These are phyloP conservation scores for Salticus scenicus DNA, from an alignment of 2,888 invertebrate genomes.

Conservation along the genomic window DNA sequence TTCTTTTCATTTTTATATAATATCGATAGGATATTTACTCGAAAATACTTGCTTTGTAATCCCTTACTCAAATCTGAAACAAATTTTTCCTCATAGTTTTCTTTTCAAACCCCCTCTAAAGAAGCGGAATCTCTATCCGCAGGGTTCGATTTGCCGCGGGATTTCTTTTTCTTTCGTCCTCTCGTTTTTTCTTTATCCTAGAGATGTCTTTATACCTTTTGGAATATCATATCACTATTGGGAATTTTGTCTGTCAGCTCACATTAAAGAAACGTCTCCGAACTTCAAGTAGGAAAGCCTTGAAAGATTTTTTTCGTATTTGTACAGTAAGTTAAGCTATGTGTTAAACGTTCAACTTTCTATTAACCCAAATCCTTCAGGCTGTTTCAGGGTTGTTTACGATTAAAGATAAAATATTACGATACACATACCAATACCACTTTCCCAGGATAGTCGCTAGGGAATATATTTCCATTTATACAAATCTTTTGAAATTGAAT, in stretches of 20 bases:
- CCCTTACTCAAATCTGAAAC: background rate
- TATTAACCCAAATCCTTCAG: background rate
- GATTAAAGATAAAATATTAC: background rate
- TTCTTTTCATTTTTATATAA: background rate
- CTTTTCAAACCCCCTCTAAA: slow-evolving; percentile 13
- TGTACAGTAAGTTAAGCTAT: background rate
- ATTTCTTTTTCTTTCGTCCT: background rate
- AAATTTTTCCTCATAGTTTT: slow-evolving; percentile 12
- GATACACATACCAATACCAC: background rate
- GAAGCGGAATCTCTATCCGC: slow-evolving; percentile 8
- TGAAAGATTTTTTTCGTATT: background rate
- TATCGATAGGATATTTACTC: background rate
- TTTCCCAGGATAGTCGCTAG: background rate
- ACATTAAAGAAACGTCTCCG: slow-evolving; percentile 4
- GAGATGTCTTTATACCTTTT: slow-evolving; percentile 13
- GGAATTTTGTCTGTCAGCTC: slow-evolving; percentile 12
- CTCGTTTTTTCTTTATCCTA: background rate
- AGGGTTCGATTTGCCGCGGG: background rate
- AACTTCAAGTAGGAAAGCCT: background rate
- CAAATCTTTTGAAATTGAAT: background rate
- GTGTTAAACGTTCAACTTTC: slow-evolving; percentile 3
- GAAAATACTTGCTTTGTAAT: slow-evolving; percentile 19
- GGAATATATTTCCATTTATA: background rate
- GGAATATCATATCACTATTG: slow-evolving; percentile 9
- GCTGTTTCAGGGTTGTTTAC: background rate